Percentiles rank a stretch among this genome's conserved stretches.
These are phyloP conservation scores for Haliclystus octoradiatus DNA, from an alignment of 30 jellyfish, hydroid and myxozoan genomes.

Conservation along the genomic window DNA sequence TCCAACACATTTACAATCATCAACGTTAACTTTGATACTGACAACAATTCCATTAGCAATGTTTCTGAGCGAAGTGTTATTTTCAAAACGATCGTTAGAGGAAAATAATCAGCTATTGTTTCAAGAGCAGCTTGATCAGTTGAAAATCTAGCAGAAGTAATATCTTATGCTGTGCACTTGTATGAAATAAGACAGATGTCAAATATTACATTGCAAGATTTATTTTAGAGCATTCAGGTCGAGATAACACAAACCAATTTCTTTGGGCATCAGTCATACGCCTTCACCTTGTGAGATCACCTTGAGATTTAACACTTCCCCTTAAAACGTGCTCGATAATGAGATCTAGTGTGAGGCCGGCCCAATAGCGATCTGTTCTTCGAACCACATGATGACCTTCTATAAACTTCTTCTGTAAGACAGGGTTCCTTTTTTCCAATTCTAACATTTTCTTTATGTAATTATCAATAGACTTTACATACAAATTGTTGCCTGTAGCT, in stretches of 20 bases:
- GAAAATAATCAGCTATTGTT: no score
- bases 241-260: constrained; percentile 7
- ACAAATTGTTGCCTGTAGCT: no score
- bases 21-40: constrained; percentile 11
- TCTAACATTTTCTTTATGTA: no score
- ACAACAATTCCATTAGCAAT: constrained; percentile 27
- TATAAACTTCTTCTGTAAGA: no score
- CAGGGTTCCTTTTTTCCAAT: no score
- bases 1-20: constrained; percentile 7
- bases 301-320: no score
- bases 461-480: no score
- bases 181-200: constrained; percentile 1
- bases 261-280: constrained; percentile 23
- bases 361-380: constrained; percentile 13
- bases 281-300: constrained; percentile 17
- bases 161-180: constrained; percentile 40
- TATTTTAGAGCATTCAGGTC: constrained; percentile 19
- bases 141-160: no score
- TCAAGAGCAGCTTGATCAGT: no score
- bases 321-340: constrained; percentile 28
- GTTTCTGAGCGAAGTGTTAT: constrained; percentile 4
- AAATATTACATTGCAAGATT: constrained; percentile 19
- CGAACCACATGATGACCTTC: no score
- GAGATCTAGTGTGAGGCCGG: constrained; percentile 42
- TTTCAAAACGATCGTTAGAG: constrained; percentile 19